Base-by-base conservation (phyloP, 2,888 invertebrate genomes). In the Cinara cedri region DNA sequence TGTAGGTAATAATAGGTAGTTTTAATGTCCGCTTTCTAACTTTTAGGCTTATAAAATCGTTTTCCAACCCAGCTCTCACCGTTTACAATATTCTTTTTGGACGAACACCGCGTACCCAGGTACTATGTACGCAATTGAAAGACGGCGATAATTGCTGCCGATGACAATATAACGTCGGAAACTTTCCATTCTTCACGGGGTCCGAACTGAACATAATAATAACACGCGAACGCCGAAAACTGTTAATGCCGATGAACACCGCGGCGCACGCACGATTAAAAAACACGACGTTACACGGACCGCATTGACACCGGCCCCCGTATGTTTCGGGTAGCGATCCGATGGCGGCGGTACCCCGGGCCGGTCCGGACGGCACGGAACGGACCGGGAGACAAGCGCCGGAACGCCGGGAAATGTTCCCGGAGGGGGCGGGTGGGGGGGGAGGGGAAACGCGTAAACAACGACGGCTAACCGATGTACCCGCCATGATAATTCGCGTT, bases 161-260 rank as follows among this genome's bases (percentile, higher is more conserved):
- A 51, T 63, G 51, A 54, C n/a, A 65, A 74, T 51, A 74, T 51
- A 63, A 65, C 54, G 63, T 54, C 21, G 42, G 21, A 65, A 65
- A 75, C 74, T 75, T 75, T 75, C 74, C 54, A 75, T 63, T 74
- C 72, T 60, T 72, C 19, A 6, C 19, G 26, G n/a, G 57, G 1
- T 54, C n/a, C n/a, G n/a, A 54, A 54, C 19, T 44, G 66, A 49
- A n/a, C 62, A 62, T 63, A 6, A n/a, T n/a, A n/a, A n/a, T n/a
- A n/a, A n/a, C 6, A 34, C 6, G 16, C 21, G 34, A 51, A 51
- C n/a, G n/a, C 34, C 8, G 11, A 74, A 74, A 19, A 62, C 14
- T 16, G 16, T 55, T 55, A 55, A 55, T 6, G 16, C 21, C 9
- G 44, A 57, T 71, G 42, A 16, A 71, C 21, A 71, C 16, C 16